A percentile compares a stretch with the other conserved stretches of the same genome.
phyloP scores from a whole-genome alignment of 2,797 vertebrate species.

The Allobates femoralis region DNA sequence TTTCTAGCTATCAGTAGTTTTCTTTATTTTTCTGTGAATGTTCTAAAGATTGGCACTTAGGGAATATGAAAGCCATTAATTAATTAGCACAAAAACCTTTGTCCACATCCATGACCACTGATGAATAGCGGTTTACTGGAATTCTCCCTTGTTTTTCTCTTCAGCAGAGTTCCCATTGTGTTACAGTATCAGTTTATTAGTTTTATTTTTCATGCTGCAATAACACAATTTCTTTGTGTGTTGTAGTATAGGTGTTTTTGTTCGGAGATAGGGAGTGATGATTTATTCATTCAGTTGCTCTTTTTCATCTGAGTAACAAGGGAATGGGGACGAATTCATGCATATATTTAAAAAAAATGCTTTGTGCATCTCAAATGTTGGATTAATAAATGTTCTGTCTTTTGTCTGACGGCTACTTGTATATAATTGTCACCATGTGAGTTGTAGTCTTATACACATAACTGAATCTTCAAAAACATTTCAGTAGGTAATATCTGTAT shows the following conservation, averaged over 20 bases:
- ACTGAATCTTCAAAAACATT: no score
- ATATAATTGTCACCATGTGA: neutral
- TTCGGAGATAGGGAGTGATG: neutral
- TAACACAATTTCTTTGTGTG: no score
- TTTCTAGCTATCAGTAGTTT: neutral
- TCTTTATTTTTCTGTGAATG: constrained; percentile 9
- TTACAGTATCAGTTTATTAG: neutral
- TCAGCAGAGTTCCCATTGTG: neutral
- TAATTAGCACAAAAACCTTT: constrained; percentile 36
- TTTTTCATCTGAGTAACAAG: neutral
- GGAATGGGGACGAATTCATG: neutral
- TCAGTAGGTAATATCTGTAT: no score
- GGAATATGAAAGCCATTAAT: constrained; percentile 41
- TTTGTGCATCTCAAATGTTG: neutral
- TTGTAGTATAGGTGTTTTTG: neutral
- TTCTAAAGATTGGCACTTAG: neutral
- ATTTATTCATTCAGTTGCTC: neutral
- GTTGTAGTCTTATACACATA: neutral
- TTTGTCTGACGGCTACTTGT: neutral
- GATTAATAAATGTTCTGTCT: neutral
- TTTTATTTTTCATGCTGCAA: neutral
- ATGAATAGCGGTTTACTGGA: constrained; percentile 17
- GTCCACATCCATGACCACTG: constrained; percentile 40
- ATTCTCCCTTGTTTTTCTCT: constrained; percentile 5
- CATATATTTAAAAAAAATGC: neutral